Evolutionary conservation across 2,113 vertebrate genomes (phyloP), one percentile per base, ranked within the genome.

Genomic region (Tragelaphus imberbis): DNA sequence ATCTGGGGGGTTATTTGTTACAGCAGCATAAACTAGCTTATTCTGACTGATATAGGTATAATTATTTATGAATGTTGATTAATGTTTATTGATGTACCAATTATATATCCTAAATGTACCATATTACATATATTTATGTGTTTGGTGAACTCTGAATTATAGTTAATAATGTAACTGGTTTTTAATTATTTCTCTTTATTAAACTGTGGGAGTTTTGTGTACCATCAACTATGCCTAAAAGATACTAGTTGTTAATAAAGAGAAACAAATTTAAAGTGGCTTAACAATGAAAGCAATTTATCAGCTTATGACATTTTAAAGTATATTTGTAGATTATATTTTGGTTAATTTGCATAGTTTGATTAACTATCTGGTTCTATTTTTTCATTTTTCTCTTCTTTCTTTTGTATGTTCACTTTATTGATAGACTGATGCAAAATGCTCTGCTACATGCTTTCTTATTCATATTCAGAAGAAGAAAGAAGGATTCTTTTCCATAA

Each of bases 121-220:
- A 2, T 86, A 87, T 61, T 84, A 61, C 4, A 68, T 84, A 51
- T 63, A 30, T 7, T 27, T 81, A 88, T 84, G 27, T 93, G 53
- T 49, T 65, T 86, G 68, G 44, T 81, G 33, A 96, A 40, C 28
- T 97, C n/a, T 80, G 59, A 92, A 75, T 90, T 97, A 40, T 75
- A 65, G 79, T 96, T 91, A 84, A 79, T 75, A 84, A 89, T 91
- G 2, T 33, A 95, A 85, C 92, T 92, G 21, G 4, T 81, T 96
- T 97, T 82, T 28, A 92, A 92, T 95, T 95, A 58, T 94, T 95
- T 40, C 25, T 68, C 95, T 82, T 96, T 51, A 27, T 30, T 71
- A 55, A 80, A 90, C 80, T 47, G 17, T 6, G 71, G 11, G 77
- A 93, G 40, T 95, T 97, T 95, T 23, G 17, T 28, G 21, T 85